Base-by-base conservation (phyloP, 2,113 vertebrate genomes). In the Pachyramphus minor region DNA sequence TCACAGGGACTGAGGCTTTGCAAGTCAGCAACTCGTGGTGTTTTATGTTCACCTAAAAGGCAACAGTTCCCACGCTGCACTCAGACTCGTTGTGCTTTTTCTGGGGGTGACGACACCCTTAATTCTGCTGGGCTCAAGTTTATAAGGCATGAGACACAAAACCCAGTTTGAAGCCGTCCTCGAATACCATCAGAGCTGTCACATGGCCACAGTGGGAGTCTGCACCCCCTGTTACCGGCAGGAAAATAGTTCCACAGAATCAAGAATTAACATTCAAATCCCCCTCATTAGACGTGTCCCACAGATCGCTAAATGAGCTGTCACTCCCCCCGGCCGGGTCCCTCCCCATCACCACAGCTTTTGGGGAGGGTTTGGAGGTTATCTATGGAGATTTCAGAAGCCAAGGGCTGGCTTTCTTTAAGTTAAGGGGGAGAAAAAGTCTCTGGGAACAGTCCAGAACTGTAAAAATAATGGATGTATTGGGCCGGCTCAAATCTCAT, bases 371-470 rank as follows among this genome's bases (percentile, higher is more conserved):
- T 41, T 66, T 77, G 9, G 24, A 69, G 50, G 28, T 50, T 41
- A 18, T 37, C 37, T 28, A 0, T 1, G 18, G 4, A 8, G 14
- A 63, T 63, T 31, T 50, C 63, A 66, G 53, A 53, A 84, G n/a
- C n/a, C 28, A 12, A 64, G 52, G 5, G 42, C 17, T 83, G 33
- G 31, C 59, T 90, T 78, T 25, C 41, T 66, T 53, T 15, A 74
- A 7, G 0, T 33, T 14, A 37, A n/a, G 25, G 0, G 27, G 0
- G 18, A 8, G 5, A 15, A 64, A 12, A 24, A 41, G 5, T 9
- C 15, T 4, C 39, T 27, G 78, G 45, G 37, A 78, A 18, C 2
- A 11, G 20, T 42, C 27, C 28, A 56, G 82, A 55, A 11, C 18
- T 33, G 39, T 33, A 73, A 52, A 86, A 84, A 59, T 59, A 69